phyloP scores from a whole-genome alignment of 2,888 invertebrate genomes.

The Amaurobius ferox region DNA sequence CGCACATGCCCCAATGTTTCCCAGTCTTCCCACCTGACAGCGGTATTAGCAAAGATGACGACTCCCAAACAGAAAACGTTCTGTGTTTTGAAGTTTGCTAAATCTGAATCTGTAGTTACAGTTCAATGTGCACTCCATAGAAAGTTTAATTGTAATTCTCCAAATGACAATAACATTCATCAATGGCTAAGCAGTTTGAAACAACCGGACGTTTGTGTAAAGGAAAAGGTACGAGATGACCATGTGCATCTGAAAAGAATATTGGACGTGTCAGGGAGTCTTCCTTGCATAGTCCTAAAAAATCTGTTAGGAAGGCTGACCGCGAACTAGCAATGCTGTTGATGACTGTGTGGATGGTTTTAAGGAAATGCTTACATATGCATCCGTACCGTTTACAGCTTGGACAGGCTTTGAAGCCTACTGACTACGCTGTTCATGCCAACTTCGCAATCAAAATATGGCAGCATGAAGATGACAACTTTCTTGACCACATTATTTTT shows the following conservation, averaged over 20 bases:
- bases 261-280: not conserved
- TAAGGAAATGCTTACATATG: not conserved
- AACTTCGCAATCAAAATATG: not conserved
- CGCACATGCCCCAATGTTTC: too few relatives aligned
- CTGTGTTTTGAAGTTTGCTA: too few relatives aligned
- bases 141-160: not conserved
- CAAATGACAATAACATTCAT: not conserved
- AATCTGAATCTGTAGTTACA: too few relatives aligned
- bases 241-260: not conserved
- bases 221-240: not conserved
- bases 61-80: too few relatives aligned
- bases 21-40: too few relatives aligned
- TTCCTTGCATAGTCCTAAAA: too few relatives aligned
- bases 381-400: not conserved
- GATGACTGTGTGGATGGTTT: constrained; percentile 12
- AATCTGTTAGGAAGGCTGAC: not conserved
- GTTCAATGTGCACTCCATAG: not conserved
- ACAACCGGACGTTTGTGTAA: not conserved
- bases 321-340: not conserved
- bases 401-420: not conserved
- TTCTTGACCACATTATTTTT: too few relatives aligned
- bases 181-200: not conserved
- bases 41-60: too few relatives aligned
- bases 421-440: not conserved
- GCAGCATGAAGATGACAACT: not conserved